Evolutionary conservation across 2,113 vertebrate genomes (phyloP).

Genomic region (Strix uralensis): DNA sequence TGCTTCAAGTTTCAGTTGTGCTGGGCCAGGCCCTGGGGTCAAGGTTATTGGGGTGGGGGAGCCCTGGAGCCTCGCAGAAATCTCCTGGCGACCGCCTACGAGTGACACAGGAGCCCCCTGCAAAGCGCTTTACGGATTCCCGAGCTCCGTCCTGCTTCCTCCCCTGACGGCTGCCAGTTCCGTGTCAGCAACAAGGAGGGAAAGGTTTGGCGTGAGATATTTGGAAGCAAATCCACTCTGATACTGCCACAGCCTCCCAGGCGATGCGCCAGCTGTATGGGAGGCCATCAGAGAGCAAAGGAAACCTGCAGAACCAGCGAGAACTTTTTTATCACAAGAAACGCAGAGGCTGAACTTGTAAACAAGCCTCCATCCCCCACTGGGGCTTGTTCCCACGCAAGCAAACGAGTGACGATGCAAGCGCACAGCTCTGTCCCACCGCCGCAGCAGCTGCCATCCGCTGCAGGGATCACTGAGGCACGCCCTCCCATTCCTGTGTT

Average conservation of each 20-base stretch:
- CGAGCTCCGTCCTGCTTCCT: not conserved
- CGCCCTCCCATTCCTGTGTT: fast-evolving
- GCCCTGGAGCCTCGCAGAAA: not conserved
- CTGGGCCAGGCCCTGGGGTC: not conserved
- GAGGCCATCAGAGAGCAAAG: not conserved
- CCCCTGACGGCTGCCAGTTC: not conserved
- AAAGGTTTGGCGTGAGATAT: fast-evolving
- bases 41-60: not conserved
- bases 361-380: not conserved
- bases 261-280: not conserved
- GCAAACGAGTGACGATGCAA: fast-evolving
- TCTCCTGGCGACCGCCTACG: not conserved
- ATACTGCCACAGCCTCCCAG: not conserved
- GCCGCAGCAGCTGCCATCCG: fast-evolving
- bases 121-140: not conserved
- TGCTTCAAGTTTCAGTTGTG: fast-evolving
- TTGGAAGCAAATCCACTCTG: not conserved
- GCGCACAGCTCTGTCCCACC: not conserved
- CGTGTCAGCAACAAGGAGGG: not conserved
- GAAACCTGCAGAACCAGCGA: not conserved
- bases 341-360: not conserved
- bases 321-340: not conserved
- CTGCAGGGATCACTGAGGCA: fast-evolving
- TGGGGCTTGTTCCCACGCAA: not conserved
- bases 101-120: not conserved